Conservation (phyloP, 2,888 invertebrate species). For the Helleia helle region DNA sequence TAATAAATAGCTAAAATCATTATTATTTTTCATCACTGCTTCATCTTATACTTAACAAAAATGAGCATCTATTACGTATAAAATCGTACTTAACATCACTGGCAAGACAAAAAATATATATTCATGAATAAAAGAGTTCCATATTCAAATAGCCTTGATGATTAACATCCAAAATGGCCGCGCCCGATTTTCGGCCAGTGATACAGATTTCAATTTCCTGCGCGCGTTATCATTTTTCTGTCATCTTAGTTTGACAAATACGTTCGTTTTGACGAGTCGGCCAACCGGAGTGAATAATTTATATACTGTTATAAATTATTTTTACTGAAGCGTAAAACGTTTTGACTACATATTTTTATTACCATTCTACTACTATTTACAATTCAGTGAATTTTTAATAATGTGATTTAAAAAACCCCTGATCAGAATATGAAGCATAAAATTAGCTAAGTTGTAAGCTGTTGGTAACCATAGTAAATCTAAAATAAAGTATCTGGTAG, state of each 20-base stretch:
- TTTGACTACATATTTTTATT: no score
- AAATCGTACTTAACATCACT: conserved; percentile 4
- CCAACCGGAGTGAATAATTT: conserved; percentile 45
- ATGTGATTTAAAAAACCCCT: no score
- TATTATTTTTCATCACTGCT: no score
- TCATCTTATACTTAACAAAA: no score
- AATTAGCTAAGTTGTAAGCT: no score
- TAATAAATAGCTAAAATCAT: no score
- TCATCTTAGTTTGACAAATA: conserved; percentile 71
- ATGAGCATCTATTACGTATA: conserved; percentile 20
- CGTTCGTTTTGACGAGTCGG: conserved; percentile 66
- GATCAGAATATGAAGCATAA: no score
- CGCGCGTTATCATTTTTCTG: conserved; percentile 49
- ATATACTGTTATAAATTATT: conserved; percentile 46
- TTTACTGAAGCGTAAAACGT: conserved; percentile 35
- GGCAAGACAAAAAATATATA: conserved; percentile 28
- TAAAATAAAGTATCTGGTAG: no score
- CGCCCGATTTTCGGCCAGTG: conserved; percentile 60
- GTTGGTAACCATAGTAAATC: no score
- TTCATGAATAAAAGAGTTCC: conserved; percentile 51
- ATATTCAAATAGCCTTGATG: conserved; percentile 61
- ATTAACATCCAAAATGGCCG: conserved; percentile 64
- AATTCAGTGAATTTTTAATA: no score
- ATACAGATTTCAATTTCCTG: conserved; percentile 73
- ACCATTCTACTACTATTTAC: no score